Evolutionary conservation across 2,888 invertebrate genomes (phyloP).

Genomic region (Xestia xanthographa): DNA sequence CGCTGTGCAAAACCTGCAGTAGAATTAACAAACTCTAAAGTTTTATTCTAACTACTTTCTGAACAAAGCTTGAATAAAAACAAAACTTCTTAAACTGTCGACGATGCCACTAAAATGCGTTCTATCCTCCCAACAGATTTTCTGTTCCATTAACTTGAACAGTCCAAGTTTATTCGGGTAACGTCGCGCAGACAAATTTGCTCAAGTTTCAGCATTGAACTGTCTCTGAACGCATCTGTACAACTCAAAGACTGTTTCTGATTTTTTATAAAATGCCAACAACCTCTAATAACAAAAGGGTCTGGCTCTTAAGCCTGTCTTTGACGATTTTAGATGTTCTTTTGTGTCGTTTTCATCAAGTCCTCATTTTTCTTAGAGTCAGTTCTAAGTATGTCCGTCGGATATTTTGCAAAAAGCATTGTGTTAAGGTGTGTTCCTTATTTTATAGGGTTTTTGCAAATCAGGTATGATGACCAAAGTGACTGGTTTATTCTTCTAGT

Average conservation of each 20-base stretch:
- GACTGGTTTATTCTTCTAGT: too few species aligned
- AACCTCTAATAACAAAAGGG: slow-evolving; percentile 1
- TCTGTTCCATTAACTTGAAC: slow-evolving; percentile 32
- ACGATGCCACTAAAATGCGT: background rate
- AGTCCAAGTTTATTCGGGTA: slow-evolving; percentile 23
- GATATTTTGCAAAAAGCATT: background rate
- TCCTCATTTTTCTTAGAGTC: background rate
- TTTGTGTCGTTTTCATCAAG: background rate
- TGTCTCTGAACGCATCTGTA: slow-evolving; percentile 6
- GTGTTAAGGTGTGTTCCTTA: too few species aligned
- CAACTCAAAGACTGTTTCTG: background rate
- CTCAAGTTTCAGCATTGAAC: slow-evolving; percentile 16
- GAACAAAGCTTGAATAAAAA: background rate
- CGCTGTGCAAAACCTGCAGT: too few species aligned
- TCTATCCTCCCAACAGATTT: slow-evolving; percentile 20
- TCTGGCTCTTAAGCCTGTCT: background rate
- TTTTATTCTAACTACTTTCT: background rate
- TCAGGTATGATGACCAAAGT: too few species aligned
- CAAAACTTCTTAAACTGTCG: background rate
- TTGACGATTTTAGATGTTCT: background rate
- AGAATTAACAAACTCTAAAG: background rate
- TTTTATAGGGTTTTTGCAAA: too few species aligned
- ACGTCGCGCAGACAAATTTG: slow-evolving; percentile 22
- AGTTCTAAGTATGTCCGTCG: background rate
- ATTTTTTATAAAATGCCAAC: slow-evolving; percentile 13